A percentile compares a stretch with the other conserved stretches of the same genome.
Evolutionary conservation across 2,113 vertebrate species (phyloP).

Genomic region (Quiscalus mexicanus): DNA sequence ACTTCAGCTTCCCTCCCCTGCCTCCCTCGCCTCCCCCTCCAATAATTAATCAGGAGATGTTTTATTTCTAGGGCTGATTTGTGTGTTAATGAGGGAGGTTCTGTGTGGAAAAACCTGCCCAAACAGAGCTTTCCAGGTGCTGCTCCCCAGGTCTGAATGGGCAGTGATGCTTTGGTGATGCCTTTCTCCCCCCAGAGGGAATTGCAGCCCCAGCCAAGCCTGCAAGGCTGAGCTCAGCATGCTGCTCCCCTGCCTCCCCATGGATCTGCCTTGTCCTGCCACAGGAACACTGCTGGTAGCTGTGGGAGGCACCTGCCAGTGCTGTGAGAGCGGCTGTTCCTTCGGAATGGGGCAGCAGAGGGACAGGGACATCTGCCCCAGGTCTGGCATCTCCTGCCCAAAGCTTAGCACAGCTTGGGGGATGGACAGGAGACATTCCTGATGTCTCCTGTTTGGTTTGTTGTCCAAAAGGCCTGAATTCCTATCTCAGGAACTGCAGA

Average conservation of each 20-base stretch:
- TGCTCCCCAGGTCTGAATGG: neutral
- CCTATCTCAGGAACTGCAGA: neutral
- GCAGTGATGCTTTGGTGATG: neutral
- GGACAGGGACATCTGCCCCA: fast-evolving
- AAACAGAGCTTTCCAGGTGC: neutral
- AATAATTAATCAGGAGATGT: constrained; percentile 20
- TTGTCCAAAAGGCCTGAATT: neutral
- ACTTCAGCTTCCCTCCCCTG: neutral
- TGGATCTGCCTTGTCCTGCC: neutral
- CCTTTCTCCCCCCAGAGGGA: neutral
- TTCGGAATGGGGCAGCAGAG: neutral
- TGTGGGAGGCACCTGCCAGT: fast-evolving
- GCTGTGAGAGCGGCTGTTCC: neutral
- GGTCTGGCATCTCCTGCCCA: fast-evolving
- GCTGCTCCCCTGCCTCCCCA: fast-evolving
- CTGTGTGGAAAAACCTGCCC: neutral
- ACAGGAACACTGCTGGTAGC: neutral
- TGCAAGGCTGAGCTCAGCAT: neutral
- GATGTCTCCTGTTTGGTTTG: neutral
- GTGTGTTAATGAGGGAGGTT: neutral
- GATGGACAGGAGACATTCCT: neutral
- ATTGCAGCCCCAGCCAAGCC: neutral
- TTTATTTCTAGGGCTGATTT: neutral
- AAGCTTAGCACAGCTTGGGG: neutral
- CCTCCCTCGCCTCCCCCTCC: neutral